Evolutionary conservation across 2,797 vertebrate species (phyloP).

Genomic region (Lindbergichthys nudifrons): DNA sequence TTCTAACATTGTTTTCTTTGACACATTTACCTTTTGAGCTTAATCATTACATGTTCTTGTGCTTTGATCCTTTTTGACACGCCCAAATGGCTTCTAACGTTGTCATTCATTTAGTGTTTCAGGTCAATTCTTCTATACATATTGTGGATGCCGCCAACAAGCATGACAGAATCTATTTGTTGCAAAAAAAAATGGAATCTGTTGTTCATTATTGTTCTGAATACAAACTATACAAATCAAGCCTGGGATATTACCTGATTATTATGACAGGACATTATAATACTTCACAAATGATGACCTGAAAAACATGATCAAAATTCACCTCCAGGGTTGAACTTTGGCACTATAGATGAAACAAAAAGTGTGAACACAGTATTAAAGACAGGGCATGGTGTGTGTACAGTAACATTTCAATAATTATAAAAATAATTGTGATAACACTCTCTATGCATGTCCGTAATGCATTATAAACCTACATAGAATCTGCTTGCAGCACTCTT

Average conservation of each 20-base stretch:
- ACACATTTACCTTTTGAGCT: slow-evolving; percentile 37
- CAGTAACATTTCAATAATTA: slow-evolving; percentile 46
- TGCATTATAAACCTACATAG: too few relatives aligned
- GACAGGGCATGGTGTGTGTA: slow-evolving; percentile 26
- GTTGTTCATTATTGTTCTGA: slow-evolving; percentile 39
- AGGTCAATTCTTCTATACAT: slow-evolving; percentile 16
- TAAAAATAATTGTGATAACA: slow-evolving; percentile 41
- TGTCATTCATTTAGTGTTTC: slow-evolving; percentile 26
- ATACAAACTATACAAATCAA: slow-evolving; percentile 47
- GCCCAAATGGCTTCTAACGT: slow-evolving; percentile 30
- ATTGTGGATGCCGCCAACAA: slow-evolving; percentile 21
- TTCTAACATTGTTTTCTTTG: slow-evolving; percentile 11
- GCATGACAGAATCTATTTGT: slow-evolving; percentile 15
- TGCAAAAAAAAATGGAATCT: slow-evolving; percentile 25
- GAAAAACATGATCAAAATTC: slow-evolving; percentile 71
- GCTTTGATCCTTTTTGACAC: slow-evolving; percentile 58
- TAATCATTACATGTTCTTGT: slow-evolving; percentile 58
- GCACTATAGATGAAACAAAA: slow-evolving; percentile 68
- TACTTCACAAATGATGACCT: slow-evolving; percentile 33
- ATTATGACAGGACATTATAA: slow-evolving; percentile 39
- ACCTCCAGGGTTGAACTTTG: slow-evolving; percentile 78
- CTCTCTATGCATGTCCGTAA: too few relatives aligned
- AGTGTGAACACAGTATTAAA: slow-evolving; percentile 13
- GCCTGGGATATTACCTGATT: slow-evolving; percentile 38
- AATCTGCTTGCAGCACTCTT: too few relatives aligned